Evolutionary conservation across 2,888 invertebrate species (phyloP).

Genomic region (Ischnus inquisitorius): DNA sequence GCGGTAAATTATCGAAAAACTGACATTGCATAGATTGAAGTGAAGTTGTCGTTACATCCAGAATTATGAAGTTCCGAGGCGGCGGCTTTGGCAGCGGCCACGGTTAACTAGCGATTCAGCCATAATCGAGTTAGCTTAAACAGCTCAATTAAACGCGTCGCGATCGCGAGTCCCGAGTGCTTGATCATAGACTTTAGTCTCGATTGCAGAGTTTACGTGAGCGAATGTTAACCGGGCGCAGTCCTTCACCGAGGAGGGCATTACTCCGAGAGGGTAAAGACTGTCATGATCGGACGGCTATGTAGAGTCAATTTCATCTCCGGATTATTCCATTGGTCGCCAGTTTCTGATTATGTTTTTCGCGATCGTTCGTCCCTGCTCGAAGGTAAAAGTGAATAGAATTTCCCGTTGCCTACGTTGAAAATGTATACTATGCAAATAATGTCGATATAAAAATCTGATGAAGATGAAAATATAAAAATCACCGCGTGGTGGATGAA

Average conservation of each 20-base stretch:
- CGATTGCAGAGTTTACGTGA: conserved; percentile 55
- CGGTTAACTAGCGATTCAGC: no score
- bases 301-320: neutral
- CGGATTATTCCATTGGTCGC: neutral
- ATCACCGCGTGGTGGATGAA: neutral
- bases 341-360: neutral
- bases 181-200: conserved; percentile 51
- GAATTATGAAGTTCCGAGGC: conserved; percentile 6
- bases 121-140: conserved; percentile 41
- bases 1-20: neutral
- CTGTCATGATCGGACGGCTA: conserved; percentile 4
- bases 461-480: neutral
- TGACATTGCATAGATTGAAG: neutral
- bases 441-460: neutral
- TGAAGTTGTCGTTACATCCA: neutral
- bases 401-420: neutral
- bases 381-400: neutral
- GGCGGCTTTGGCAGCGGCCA: no score
- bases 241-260: conserved; percentile 25
- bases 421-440: neutral
- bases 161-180: conserved; percentile 27
- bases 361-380: neutral
- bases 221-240: conserved; percentile 15
- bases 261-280: conserved; percentile 25
- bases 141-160: conserved; percentile 47